Evolutionary conservation across 2,888 invertebrate species (phyloP).

Genomic region (Drosophila recens): DNA sequence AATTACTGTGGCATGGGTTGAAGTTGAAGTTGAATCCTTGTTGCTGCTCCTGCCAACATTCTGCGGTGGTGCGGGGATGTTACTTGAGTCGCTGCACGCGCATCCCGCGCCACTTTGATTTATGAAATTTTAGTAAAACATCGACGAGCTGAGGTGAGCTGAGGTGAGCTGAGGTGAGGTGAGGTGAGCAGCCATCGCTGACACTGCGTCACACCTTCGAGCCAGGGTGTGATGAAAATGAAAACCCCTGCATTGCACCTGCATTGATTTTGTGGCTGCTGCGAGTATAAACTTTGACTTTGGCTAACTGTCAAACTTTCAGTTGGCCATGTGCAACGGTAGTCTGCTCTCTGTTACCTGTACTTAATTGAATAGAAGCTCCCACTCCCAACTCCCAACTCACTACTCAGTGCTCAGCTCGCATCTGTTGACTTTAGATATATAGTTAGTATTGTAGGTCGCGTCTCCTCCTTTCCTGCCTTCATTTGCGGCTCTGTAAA

Average conservation of each 20-base stretch:
- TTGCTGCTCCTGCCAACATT: slow-evolving; percentile 3
- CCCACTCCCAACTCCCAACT: neutral
- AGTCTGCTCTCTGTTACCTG: slow-evolving; percentile 35
- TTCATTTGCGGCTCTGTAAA: slow-evolving; percentile 49
- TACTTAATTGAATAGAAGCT: slow-evolving; percentile 51
- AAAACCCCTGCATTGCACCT: neutral
- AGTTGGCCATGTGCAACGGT: slow-evolving; percentile 26
- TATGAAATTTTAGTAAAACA: slow-evolving; percentile 70
- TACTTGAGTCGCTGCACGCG: slow-evolving; percentile 47
- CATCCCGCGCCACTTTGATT: slow-evolving; percentile 64
- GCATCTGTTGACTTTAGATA: slow-evolving; percentile 15
- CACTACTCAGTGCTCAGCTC: neutral
- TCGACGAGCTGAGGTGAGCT: neutral
- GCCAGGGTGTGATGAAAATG: slow-evolving; percentile 3
- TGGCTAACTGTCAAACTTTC: slow-evolving; percentile 61
- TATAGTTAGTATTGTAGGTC: slow-evolving; percentile 18
- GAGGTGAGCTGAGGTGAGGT: neutral
- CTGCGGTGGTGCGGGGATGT: slow-evolving; percentile 9
- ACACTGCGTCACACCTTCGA: slow-evolving; percentile 35
- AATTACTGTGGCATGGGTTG: slow-evolving; percentile 69
- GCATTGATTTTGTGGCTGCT: slow-evolving; percentile 69
- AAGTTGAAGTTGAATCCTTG: slow-evolving; percentile 65
- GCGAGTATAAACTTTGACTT: slow-evolving; percentile 53
- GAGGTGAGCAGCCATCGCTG: slow-evolving; percentile 20
- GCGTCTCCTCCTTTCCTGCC: slow-evolving; percentile 16